These are phyloP conservation scores for Oryzias javanicus DNA, from an alignment of 2,113 vertebrate genomes.

Conservation along the genomic window DNA sequence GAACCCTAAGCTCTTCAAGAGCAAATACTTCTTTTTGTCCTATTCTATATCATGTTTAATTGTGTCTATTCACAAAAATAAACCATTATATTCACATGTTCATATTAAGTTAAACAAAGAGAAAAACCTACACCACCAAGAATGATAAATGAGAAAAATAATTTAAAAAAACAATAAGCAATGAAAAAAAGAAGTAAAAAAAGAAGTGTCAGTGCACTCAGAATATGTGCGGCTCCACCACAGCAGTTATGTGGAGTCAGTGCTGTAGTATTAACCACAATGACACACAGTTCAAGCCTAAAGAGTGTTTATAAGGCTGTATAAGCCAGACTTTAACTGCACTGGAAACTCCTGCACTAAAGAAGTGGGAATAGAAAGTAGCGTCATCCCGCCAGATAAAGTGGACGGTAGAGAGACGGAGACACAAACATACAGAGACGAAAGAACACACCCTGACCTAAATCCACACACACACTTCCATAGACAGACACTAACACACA, in stretches of 20 bases:
- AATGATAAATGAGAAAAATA: background rate
- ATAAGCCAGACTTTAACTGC: constrained; percentile 38
- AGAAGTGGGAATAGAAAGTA: constrained; percentile 45
- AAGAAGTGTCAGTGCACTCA: constrained; percentile 5
- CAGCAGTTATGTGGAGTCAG: constrained; percentile 29
- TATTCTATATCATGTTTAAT: too few relatives aligned
- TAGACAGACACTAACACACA: constrained; percentile 29
- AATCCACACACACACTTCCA: constrained; percentile 25
- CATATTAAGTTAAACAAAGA: too few relatives aligned
- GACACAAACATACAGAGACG: constrained; percentile 30
- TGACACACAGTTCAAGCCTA: constrained; percentile 27
- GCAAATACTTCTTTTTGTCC: too few relatives aligned
- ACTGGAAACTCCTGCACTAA: constrained; percentile 49
- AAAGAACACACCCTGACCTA: constrained; percentile 32
- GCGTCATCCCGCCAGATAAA: constrained; percentile 43
- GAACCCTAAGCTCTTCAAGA: too few relatives aligned
- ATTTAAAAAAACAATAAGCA: background rate
- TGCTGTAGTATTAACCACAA: constrained; percentile 35
- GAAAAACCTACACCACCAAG: background rate
- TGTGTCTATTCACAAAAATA: too few relatives aligned
- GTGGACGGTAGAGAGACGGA: constrained; percentile 30
- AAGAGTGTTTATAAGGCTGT: constrained; percentile 50
- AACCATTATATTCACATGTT: too few relatives aligned
- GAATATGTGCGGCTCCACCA: constrained; percentile 37
- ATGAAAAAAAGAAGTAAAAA: constrained; percentile 11